Evolutionary conservation across 1,140 invertebrate genomes (phyloP), one percentile per base, ranked within the genome.

Genomic region (Drosophila baimaii): DNA sequence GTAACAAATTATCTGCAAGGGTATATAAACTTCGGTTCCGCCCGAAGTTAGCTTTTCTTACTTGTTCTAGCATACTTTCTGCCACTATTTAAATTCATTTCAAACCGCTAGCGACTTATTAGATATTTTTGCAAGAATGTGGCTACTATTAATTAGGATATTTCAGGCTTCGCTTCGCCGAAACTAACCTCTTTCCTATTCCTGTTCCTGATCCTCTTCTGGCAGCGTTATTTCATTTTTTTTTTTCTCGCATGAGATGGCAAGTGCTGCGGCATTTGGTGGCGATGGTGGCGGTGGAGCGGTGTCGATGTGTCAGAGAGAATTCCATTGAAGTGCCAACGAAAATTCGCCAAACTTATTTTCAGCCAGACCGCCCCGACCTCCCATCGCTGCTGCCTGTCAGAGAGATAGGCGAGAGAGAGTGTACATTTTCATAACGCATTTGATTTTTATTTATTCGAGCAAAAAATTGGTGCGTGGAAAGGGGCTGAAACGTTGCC

Each of bases 361-460:
- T 54, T 15, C 31, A 35, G 51, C 15, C 17, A 35, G 51, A 21
- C 17, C 49, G 17, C 29, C 17, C 13, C 2, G n/a, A n/a, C 9
- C 15, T 15, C 3, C 23, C 15, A 9, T 10, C 44, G 21, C 15
- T 15, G 23, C 4, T 8, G 44, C 13, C 21, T 51, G 29, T 33
- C 49, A 55, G 52, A 7, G 52, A 37, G 52, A 55, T 29, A 64
- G 39, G 29, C 35, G 41, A 19, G 27, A 17, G 29, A 25, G 41
- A 19, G 27, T 15, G 57, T 75, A 44, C 31, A 63, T 63, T 69
- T 77, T 58, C 65, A 77, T 78, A 78, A 72, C 39, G 44, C 75
- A 76, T 39, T 69, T 77, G 57, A 76, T 74, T 75, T 69, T 61
- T 82, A 63, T 81, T 68, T 78, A 64, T 81, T 68, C 61, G 49